Percentiles rank a stretch among this genome's conserved stretches.
phyloP scores from a whole-genome alignment of 2,888 invertebrate genomes.

The Drosophila prolongata region DNA sequence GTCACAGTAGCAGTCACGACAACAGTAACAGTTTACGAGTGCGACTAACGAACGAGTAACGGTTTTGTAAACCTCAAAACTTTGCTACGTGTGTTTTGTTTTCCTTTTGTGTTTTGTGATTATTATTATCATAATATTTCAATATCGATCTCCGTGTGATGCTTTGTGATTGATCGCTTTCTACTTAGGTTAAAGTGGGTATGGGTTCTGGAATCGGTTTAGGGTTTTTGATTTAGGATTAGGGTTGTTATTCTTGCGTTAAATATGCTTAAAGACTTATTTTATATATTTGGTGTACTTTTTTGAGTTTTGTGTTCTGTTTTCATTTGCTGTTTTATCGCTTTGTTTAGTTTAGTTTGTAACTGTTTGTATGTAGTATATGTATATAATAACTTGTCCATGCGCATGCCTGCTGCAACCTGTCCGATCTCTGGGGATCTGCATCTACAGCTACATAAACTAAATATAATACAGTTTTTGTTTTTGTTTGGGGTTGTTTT shows the following conservation, averaged over 20 bases:
- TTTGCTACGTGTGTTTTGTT: slow-evolving; percentile 42
- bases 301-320: slow-evolving; percentile 82
- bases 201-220: slow-evolving; percentile 33
- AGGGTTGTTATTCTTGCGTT: slow-evolving; percentile 53
- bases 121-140: slow-evolving; percentile 43
- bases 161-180: slow-evolving; percentile 42
- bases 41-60: slow-evolving; percentile 48
- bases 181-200: slow-evolving; percentile 30
- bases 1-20: slow-evolving; percentile 44
- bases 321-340: slow-evolving; percentile 30
- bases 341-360: slow-evolving; percentile 43
- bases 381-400: slow-evolving; percentile 30
- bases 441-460: slow-evolving; percentile 47
- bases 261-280: slow-evolving; percentile 79
- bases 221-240: slow-evolving; percentile 31
- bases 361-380: slow-evolving; percentile 34
- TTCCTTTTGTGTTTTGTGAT: slow-evolving; percentile 22
- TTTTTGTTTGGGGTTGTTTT: slow-evolving; percentile 32
- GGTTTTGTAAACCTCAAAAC: slow-evolving; percentile 49
- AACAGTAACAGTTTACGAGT: slow-evolving; percentile 41
- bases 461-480: slow-evolving; percentile 72
- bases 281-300: slow-evolving; percentile 83
- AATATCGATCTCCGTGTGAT: slow-evolving; percentile 42
- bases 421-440: slow-evolving; percentile 25
- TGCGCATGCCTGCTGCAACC: slow-evolving; percentile 37